phyloP scores from a whole-genome alignment of 2,888 invertebrate genomes.

The Zhengitettix transpicula region DNA sequence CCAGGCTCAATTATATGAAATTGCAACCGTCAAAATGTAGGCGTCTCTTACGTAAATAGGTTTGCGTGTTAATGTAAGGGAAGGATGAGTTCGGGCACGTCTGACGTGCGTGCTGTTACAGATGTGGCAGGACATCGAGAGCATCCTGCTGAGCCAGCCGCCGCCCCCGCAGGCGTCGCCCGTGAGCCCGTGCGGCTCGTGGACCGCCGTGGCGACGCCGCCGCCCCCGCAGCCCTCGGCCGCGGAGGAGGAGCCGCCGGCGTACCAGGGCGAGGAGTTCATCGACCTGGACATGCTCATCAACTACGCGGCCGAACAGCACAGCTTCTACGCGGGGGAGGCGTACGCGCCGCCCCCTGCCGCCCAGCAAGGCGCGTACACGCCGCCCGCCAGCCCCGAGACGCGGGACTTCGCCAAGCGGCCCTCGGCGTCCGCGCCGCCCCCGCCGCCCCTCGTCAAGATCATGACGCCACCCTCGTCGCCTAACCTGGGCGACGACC shows the following conservation, averaged over 20 bases:
- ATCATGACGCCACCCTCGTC: slow-evolving; percentile 35
- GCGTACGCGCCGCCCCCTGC: slow-evolving; percentile 9
- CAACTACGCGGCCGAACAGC: slow-evolving; percentile 24
- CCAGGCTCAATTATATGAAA: too few relatives aligned
- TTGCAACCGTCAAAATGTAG: too few relatives aligned
- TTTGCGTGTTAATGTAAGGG: too few relatives aligned
- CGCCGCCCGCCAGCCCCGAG: slow-evolving; percentile 28
- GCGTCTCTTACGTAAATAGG: too few relatives aligned
- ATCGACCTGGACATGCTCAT: slow-evolving; percentile 25
- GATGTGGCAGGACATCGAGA: slow-evolving; percentile 32
- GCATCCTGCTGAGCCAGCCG: slow-evolving; percentile 25
- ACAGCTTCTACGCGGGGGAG: slow-evolving; percentile 17
- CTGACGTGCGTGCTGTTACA: slow-evolving; percentile 15
- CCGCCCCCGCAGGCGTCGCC: slow-evolving; percentile 19
- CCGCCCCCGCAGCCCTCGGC: slow-evolving; percentile 3
- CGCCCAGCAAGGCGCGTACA: slow-evolving; percentile 21
- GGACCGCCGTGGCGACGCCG: slow-evolving; percentile 11
- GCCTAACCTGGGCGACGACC: slow-evolving; percentile 28
- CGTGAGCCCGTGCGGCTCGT: slow-evolving; percentile 17
- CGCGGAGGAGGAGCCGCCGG: slow-evolving; percentile 11
- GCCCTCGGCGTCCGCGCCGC: slow-evolving; percentile 2
- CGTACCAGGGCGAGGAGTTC: slow-evolving; percentile 21
- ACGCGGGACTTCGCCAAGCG: slow-evolving; percentile 13
- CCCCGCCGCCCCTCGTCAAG: slow-evolving; percentile 17
- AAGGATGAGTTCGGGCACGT: too few relatives aligned